Percentiles rank a stretch among this genome's conserved stretches.
Conservation (phyloP, 1,140 invertebrate genomes). For the Goniozus legneri region DNA sequence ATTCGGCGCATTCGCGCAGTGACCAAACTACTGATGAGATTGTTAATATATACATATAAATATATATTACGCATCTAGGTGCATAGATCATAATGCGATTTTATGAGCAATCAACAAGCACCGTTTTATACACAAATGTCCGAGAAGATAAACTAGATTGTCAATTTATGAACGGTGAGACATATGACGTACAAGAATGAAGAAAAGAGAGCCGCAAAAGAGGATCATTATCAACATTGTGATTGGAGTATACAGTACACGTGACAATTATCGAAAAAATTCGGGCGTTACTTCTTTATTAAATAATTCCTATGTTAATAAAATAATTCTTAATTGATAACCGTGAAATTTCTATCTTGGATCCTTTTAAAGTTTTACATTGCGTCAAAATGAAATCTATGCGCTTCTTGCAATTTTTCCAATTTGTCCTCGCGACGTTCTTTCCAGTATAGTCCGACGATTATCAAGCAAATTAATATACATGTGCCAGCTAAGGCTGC, state of each 20-base stretch:
- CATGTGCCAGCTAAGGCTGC: slow-evolving; percentile 85
- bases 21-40: slow-evolving; percentile 33
- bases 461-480: slow-evolving; percentile 78
- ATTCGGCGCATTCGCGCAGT: slow-evolving; percentile 8
- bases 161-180: slow-evolving; percentile 22
- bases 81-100: slow-evolving; percentile 16
- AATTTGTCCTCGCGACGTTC: slow-evolving; percentile 89
- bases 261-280: no score
- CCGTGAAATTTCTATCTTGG: neutral
- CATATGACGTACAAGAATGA: slow-evolving; percentile 7
- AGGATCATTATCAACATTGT: no score
- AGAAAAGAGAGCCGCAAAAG: neutral
- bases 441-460: slow-evolving; percentile 86
- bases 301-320: slow-evolving; percentile 15
- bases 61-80: slow-evolving; percentile 19
- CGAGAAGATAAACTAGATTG: slow-evolving; percentile 29
- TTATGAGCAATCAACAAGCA: slow-evolving; percentile 16
- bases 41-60: slow-evolving; percentile 13
- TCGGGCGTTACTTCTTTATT: slow-evolving; percentile 19
- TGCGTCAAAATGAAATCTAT: slow-evolving; percentile 80
- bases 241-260: no score
- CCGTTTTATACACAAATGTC: slow-evolving; percentile 34
- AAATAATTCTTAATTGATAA: neutral
- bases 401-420: slow-evolving; percentile 82
- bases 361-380: slow-evolving; percentile 64